Evolutionary conservation across 1,140 invertebrate genomes (phyloP).

Genomic region (Brachionus angularis): DNA sequence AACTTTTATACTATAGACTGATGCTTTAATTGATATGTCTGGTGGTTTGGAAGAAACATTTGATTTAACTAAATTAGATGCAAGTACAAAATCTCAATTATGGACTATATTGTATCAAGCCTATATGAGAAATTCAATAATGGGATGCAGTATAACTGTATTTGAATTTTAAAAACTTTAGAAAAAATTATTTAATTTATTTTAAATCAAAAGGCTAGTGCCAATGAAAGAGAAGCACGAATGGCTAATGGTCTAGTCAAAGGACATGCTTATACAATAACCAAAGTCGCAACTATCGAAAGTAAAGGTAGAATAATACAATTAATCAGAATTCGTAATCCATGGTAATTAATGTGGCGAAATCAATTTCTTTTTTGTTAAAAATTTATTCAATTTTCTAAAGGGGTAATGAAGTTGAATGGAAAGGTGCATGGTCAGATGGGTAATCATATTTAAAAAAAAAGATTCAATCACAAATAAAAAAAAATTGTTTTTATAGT

Average conservation of each 20-base stretch:
- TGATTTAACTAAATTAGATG: slow-evolving; percentile 68
- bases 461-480: background rate
- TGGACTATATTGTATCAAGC: slow-evolving; percentile 65
- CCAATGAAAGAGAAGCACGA: slow-evolving; percentile 69
- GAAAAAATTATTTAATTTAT: background rate
- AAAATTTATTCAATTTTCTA: background rate
- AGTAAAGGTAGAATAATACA: background rate
- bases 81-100: background rate
- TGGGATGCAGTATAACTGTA: slow-evolving; percentile 89
- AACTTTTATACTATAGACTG: slow-evolving; percentile 47
- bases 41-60: slow-evolving; percentile 65
- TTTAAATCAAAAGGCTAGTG: slow-evolving; percentile 50
- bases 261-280: slow-evolving; percentile 91
- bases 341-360: slow-evolving; percentile 67
- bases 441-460: background rate
- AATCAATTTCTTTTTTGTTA: background rate
- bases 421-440: slow-evolving; percentile 69
- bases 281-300: slow-evolving; percentile 64
- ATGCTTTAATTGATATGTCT: slow-evolving; percentile 53
- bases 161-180: background rate
- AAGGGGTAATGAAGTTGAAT: slow-evolving; percentile 89
- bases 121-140: slow-evolving; percentile 82
- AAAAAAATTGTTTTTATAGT: background rate
- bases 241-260: slow-evolving; percentile 80
- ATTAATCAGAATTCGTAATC: slow-evolving; percentile 78